Evolutionary conservation across 1,140 invertebrate species (phyloP).

Genomic region (Pseudomyrmex pallidus): DNA sequence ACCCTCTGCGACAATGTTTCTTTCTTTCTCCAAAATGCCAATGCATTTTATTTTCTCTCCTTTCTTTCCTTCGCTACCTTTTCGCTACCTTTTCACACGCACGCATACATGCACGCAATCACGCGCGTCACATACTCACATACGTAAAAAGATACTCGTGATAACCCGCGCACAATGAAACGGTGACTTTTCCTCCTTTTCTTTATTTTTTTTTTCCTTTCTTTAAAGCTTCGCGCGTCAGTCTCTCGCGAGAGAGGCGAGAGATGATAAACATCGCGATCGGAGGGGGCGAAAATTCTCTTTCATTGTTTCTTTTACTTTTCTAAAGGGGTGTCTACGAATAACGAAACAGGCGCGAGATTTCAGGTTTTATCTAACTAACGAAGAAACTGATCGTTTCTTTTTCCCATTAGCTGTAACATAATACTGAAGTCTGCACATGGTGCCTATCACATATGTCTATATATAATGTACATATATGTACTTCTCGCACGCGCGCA

Average conservation of each 20-base stretch:
- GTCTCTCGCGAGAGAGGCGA: slow-evolving; percentile 29
- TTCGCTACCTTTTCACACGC: background rate
- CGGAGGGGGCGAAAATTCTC: slow-evolving; percentile 19
- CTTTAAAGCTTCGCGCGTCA: slow-evolving; percentile 23
- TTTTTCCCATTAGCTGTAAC: slow-evolving; percentile 79
- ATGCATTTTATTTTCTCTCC: slow-evolving; percentile 52
- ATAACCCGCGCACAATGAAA: background rate
- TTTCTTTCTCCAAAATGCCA: slow-evolving; percentile 41
- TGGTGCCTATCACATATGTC: slow-evolving; percentile 85
- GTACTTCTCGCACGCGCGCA: slow-evolving; percentile 70
- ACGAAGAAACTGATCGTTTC: slow-evolving; percentile 71
- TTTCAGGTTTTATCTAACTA: slow-evolving; percentile 74
- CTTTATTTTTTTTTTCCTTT: background rate
- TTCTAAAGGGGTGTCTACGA: slow-evolving; percentile 54
- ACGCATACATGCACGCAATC: too few species aligned
- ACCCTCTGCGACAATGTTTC: slow-evolving; percentile 26
- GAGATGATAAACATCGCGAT: slow-evolving; percentile 53
- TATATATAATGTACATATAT: slow-evolving; percentile 75
- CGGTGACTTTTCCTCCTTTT: background rate
- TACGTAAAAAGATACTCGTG: background rate
- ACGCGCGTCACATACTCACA: background rate
- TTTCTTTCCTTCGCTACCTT: slow-evolving; percentile 41
- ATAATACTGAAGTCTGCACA: slow-evolving; percentile 86
- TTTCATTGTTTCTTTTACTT: slow-evolving; percentile 15
- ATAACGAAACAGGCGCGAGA: slow-evolving; percentile 72